A percentile compares a stretch with the other conserved stretches of the same genome.
phyloP scores from a whole-genome alignment of 1,140 invertebrate genomes.

The Aculops lycopersici region DNA sequence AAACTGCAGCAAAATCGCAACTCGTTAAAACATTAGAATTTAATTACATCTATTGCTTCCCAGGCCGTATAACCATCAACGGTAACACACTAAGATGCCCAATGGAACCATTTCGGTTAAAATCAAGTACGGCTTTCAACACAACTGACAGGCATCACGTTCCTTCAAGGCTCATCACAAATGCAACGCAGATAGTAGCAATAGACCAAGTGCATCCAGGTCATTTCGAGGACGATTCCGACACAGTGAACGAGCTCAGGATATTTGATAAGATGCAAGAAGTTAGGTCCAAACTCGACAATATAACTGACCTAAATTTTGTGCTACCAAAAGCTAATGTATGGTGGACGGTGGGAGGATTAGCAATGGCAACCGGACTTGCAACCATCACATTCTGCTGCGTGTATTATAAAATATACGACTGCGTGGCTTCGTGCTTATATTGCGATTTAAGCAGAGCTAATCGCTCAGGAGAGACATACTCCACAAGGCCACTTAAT shows the following conservation, averaged over 20 bases:
- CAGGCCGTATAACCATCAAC: not conserved
- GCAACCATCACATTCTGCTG: too few relatives aligned
- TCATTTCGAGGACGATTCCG: not conserved
- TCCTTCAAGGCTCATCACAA: not conserved
- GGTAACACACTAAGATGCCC: not conserved
- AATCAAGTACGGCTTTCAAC: not conserved
- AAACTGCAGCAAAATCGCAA: not conserved
- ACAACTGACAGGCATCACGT: not conserved
- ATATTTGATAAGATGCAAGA: not conserved
- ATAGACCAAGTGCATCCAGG: not conserved
- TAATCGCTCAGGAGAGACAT: too few relatives aligned
- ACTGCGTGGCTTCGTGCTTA: too few relatives aligned
- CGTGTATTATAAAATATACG: too few relatives aligned
- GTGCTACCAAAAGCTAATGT: too few relatives aligned
- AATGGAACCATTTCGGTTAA: not conserved
- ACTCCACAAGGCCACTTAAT: too few relatives aligned
- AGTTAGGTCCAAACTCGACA: not conserved
- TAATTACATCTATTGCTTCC: not conserved
- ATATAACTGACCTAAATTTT: too few relatives aligned
- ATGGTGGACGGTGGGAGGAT: too few relatives aligned
- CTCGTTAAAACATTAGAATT: not conserved
- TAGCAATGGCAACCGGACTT: too few relatives aligned
- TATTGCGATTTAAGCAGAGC: too few relatives aligned
- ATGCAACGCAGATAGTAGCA: not conserved
- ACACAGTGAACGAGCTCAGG: not conserved